These are phyloP conservation scores for Calliphora vomitoria DNA, from an alignment of 2,888 invertebrate genomes.

Conservation along the genomic window DNA sequence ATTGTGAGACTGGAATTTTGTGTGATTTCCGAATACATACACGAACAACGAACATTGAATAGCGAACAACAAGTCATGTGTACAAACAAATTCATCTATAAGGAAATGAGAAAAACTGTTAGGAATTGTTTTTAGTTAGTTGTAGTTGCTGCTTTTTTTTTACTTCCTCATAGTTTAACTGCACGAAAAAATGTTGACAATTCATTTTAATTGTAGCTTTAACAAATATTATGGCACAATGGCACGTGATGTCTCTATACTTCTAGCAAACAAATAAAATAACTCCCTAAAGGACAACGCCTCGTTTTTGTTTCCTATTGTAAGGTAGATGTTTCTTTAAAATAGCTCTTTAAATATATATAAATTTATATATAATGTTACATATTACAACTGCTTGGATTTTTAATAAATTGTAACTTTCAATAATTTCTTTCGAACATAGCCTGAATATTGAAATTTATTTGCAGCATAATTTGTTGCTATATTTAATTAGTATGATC, in stretches of 20 bases:
- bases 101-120: conserved; percentile 37
- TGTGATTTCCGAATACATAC: background rate
- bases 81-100: background rate
- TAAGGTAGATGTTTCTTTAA: background rate
- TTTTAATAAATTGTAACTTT: too few relatives aligned
- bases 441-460: too few relatives aligned
- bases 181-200: conserved; percentile 60
- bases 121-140: conserved; percentile 8
- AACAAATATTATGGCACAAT: conserved; percentile 54
- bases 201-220: conserved; percentile 51
- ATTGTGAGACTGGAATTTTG: conserved; percentile 4
- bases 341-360: background rate
- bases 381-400: too few relatives aligned
- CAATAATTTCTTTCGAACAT: too few relatives aligned
- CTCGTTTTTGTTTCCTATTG: background rate
- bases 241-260: conserved; percentile 54
- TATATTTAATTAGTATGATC: too few relatives aligned
- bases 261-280: background rate
- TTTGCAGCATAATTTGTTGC: too few relatives aligned
- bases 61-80: conserved; percentile 11
- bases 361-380: too few relatives aligned
- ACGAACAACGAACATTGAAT: background rate
- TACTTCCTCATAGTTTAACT: conserved; percentile 54
- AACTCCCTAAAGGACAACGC: conserved; percentile 14
- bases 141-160: conserved; percentile 21